phyloP scores from a whole-genome alignment of 2,113 vertebrate species.

The Scartelaos histophorus region DNA sequence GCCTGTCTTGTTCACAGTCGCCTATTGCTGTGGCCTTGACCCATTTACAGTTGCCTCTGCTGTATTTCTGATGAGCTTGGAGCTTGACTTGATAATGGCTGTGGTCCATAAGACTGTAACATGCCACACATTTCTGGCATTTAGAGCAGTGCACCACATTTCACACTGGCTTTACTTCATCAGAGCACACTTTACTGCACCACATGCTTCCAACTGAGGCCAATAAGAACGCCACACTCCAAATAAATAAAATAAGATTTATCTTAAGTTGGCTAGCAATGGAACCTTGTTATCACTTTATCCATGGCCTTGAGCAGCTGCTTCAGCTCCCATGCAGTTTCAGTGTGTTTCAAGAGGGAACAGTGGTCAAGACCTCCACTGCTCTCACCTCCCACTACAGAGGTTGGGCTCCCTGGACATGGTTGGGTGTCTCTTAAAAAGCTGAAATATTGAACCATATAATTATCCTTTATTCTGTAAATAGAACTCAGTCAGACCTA shows the following conservation, averaged over 20 bases:
- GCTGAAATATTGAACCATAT: slow-evolving; percentile 21
- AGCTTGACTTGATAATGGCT: neutral
- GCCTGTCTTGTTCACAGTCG: neutral
- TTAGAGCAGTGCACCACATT: slow-evolving; percentile 45
- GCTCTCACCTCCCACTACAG: slow-evolving; percentile 27
- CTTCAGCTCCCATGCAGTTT: neutral
- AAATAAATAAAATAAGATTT: neutral
- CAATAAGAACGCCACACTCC: neutral
- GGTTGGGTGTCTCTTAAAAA: slow-evolving; percentile 42
- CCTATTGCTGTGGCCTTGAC: neutral
- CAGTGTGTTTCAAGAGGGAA: neutral
- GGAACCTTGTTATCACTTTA: neutral
- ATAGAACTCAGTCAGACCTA: slow-evolving; percentile 36
- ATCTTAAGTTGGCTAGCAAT: neutral
- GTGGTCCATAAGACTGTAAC: slow-evolving; percentile 31
- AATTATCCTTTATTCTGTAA: slow-evolving; percentile 52
- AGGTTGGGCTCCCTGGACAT: slow-evolving; percentile 29
- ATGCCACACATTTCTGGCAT: slow-evolving; percentile 43
- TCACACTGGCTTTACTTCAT: slow-evolving; percentile 48
- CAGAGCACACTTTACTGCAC: slow-evolving; percentile 32
- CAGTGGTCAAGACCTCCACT: neutral
- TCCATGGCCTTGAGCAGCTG: neutral
- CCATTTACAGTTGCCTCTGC: slow-evolving; percentile 10
- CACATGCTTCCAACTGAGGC: slow-evolving; percentile 3
- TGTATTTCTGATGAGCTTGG: neutral